Conservation (phyloP, 2,113 vertebrate genomes). For the Chrysemys picta region DNA sequence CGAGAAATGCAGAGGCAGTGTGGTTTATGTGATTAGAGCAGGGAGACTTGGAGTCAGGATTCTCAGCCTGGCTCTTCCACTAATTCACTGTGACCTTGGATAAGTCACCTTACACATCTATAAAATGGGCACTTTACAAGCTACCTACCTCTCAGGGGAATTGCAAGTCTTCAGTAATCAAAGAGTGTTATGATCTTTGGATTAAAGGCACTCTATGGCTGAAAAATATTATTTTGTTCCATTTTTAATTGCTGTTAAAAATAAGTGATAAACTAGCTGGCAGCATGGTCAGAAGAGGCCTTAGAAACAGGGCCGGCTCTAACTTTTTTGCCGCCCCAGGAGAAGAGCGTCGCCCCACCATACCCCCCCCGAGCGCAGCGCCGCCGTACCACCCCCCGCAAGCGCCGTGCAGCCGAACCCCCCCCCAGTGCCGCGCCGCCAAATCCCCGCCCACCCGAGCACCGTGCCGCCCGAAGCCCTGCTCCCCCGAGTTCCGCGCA, state of each 20-base stretch:
- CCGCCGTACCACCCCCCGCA: too few species aligned
- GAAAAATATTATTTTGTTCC: background rate
- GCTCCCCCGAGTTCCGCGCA: too few species aligned
- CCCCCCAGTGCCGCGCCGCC: too few species aligned
- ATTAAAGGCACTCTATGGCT: background rate
- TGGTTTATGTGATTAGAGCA: background rate
- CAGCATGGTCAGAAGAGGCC: background rate
- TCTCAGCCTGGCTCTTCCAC: background rate
- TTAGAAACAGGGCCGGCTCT: background rate
- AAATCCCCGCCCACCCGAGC: too few species aligned
- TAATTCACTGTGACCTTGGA: background rate
- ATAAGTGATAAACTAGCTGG: background rate
- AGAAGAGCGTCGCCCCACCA: too few species aligned
- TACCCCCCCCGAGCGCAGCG: too few species aligned
- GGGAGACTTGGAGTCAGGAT: background rate
- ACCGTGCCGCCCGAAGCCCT: too few species aligned
- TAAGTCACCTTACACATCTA: background rate
- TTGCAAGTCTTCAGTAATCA: background rate
- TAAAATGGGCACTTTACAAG: background rate
- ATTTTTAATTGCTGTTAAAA: background rate
- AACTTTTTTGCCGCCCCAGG: too few species aligned
- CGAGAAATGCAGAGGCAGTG: background rate
- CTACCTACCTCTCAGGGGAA: background rate
- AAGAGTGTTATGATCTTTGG: background rate
- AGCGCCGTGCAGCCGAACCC: too few species aligned